Evolutionary conservation across 2,888 invertebrate genomes (phyloP), one percentile per base, ranked within the genome.

Genomic region (Lasioglossum lativentre): DNA sequence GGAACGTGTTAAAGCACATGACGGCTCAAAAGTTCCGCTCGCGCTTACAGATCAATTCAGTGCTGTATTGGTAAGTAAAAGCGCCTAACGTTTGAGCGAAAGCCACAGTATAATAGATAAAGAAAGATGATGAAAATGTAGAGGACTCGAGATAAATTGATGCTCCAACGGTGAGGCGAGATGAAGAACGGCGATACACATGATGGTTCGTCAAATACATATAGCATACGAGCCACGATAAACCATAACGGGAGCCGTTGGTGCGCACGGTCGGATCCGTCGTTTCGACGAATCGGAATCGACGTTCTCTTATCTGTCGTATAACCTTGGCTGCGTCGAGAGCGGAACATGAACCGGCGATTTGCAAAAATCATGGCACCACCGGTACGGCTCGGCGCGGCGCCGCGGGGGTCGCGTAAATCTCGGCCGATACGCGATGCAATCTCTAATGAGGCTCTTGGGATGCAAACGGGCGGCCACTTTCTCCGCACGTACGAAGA

Each of bases 401-500:
- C 8, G 38, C 47, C 72, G 52, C 52, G 73, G 30, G 77, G 27
- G 23, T 71, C n/a, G 73, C 79, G 79, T 89, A 90, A 87, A 89
- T 87, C 86, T 47, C 73, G 78, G 19, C 56, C 40, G 74, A 68
- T 81, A 66, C 79, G 80, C 81, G 88, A 85, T 83, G 72, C 84
- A 78, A 89, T 88, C 88, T 82, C 47, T 86, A 91, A 92, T 83
- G 88, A 91, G 86, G 80, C 85, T 72, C 78, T 91, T 83, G 83
- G 80, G 86, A 90, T 91, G 90, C 90, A 88, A 91, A 88, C 83
- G 88, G 72, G 78, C 16, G 82, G 86, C 92, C 87, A 90, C 89
- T 92, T 91, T 90, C 91, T 76, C 88, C 83, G 88, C 92, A 91
- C 92, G 92, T 92, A 86, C 90, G 80, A 80, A 88, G 90, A 89